These are phyloP conservation scores for Ceratitis capitata DNA, from an alignment of 1,140 invertebrate species.

Conservation along the genomic window DNA sequence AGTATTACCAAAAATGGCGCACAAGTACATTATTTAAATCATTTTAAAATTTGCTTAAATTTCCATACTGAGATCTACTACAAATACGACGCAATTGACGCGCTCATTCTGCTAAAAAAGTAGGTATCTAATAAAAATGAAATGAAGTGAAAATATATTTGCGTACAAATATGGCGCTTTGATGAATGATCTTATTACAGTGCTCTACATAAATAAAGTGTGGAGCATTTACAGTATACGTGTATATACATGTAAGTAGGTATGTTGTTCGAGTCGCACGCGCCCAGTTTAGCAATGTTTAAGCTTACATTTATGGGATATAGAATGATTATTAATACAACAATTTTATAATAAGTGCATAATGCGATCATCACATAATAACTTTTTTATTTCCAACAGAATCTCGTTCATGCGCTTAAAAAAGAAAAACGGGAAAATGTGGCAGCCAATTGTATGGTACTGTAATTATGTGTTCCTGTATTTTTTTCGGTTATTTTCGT, in stretches of 20 bases:
- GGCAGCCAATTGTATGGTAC: neutral
- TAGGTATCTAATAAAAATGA: neutral
- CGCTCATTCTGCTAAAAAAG: neutral
- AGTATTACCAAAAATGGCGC: too few relatives aligned
- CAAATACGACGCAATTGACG: neutral
- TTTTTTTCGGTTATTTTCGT: neutral
- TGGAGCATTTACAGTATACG: too few relatives aligned
- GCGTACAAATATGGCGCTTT: neutral
- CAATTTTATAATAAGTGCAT: neutral
- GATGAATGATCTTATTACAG: slow-evolving; percentile 22
- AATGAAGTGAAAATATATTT: neutral
- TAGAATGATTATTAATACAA: neutral
- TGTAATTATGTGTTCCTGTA: neutral
- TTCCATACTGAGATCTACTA: neutral
- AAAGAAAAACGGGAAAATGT: neutral
- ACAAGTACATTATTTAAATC: too few relatives aligned
- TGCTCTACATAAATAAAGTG: neutral
- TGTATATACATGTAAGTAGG: neutral
- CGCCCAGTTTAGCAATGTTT: neutral
- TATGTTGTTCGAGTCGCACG: slow-evolving; percentile 13
- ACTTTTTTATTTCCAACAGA: neutral
- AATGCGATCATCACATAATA: neutral
- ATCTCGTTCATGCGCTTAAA: neutral
- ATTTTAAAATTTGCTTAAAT: too few relatives aligned
- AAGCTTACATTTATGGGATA: neutral